phyloP scores from a whole-genome alignment of 2,113 vertebrate genomes.

The Grammomys surdaster region DNA sequence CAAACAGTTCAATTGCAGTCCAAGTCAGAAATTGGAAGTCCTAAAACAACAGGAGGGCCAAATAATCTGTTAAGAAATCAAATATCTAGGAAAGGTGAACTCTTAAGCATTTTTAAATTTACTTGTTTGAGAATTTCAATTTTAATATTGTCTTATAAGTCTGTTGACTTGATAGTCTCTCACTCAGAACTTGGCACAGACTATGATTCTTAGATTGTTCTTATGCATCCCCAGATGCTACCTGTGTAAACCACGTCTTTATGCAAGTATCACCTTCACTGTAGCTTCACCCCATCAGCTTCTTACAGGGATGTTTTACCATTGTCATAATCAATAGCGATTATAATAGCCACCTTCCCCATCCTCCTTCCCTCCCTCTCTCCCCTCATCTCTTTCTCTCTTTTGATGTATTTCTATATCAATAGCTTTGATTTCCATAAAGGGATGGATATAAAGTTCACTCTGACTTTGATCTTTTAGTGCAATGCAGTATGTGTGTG shows the following conservation, averaged over 20 bases:
- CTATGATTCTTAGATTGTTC: background rate
- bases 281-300: background rate
- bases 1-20: background rate
- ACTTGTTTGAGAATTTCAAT: background rate
- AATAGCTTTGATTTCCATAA: background rate
- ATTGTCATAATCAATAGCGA: background rate
- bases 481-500: background rate
- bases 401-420: background rate
- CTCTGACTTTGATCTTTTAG: background rate
- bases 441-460: background rate
- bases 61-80: background rate
- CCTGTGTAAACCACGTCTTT: background rate
- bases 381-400: no score
- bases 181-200: background rate
- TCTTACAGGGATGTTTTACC: background rate
- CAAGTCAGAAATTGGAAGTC: background rate
- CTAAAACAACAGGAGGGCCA: background rate
- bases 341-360: background rate
- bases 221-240: background rate
- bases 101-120: background rate
- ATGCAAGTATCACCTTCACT: background rate
- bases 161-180: background rate
- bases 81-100: background rate
- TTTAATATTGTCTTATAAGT: background rate
- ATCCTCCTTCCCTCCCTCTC: no score